These are phyloP conservation scores for Cosmopolites sordidus DNA, from an alignment of 2,888 invertebrate species.

Conservation along the genomic window DNA sequence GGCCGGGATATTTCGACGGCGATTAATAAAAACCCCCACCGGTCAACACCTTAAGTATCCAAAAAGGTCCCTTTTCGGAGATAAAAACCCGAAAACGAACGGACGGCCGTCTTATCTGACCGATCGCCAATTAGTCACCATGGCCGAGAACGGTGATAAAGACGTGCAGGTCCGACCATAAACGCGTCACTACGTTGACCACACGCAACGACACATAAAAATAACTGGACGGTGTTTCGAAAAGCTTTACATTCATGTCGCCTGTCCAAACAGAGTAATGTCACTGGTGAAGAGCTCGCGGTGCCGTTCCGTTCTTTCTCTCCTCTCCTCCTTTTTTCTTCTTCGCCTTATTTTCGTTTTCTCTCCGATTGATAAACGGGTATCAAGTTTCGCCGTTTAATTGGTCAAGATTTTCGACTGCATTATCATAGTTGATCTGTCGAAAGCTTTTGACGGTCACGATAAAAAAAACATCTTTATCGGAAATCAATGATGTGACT, in stretches of 20 bases:
- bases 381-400: conserved; percentile 34
- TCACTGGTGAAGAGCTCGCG: conserved; percentile 34
- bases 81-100: conserved; percentile 20
- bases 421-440: conserved; percentile 14
- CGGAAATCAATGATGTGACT: too few relatives aligned
- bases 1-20: too few relatives aligned
- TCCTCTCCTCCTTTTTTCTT: conserved; percentile 24
- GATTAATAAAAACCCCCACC: too few relatives aligned
- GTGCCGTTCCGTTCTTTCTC: conserved; percentile 15
- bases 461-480: too few relatives aligned
- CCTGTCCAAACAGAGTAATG: conserved; percentile 42
- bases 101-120: conserved; percentile 18
- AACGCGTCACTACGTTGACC: conserved; percentile 38
- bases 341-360: too few relatives aligned
- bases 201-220: conserved; percentile 42
- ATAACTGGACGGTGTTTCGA: conserved; percentile 36
- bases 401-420: conserved; percentile 23
- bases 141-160: conserved; percentile 24
- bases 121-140: conserved; percentile 26
- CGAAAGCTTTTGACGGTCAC: neutral
- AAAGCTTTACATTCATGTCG: conserved; percentile 39
- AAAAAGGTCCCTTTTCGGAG: conserved; percentile 4
- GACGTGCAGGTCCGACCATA: conserved; percentile 28
- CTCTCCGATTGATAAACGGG: conserved; percentile 32
- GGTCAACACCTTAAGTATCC: too few relatives aligned